Conservation (phyloP, 2,888 invertebrate species). For the Disparrhopalites patrizii region DNA sequence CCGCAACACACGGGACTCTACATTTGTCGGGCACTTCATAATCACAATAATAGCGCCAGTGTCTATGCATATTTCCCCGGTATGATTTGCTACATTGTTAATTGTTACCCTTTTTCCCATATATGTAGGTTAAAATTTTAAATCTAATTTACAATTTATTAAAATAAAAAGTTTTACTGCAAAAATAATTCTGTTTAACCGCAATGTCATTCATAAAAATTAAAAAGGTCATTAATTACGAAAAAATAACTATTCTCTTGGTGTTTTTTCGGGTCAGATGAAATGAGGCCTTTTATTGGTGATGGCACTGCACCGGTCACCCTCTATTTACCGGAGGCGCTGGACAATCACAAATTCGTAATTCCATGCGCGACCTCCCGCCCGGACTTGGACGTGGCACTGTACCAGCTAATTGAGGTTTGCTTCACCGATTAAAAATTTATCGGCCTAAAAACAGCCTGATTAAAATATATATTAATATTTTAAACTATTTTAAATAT, state of each 20-base stretch:
- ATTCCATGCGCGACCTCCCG: background rate
- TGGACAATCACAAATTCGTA: background rate
- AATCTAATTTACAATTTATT: constrained; percentile 5
- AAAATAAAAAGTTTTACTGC: too few relatives aligned
- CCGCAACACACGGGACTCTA: constrained; percentile 16
- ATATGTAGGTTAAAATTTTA: background rate
- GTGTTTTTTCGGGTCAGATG: background rate
- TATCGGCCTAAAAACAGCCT: background rate
- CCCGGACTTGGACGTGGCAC: background rate
- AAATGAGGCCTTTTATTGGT: background rate
- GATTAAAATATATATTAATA: background rate
- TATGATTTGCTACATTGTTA: background rate
- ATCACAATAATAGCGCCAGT: background rate
- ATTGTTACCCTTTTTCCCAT: background rate
- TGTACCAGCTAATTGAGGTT: background rate
- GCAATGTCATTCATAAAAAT: too few relatives aligned
- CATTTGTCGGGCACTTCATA: background rate
- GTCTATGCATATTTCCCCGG: constrained; percentile 19
- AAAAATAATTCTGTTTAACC: too few relatives aligned
- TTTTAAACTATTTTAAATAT: background rate
- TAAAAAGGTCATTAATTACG: too few relatives aligned
- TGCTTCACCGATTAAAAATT: background rate
- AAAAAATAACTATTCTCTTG: too few relatives aligned
- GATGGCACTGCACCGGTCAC: background rate
- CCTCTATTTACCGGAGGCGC: background rate